Percentiles rank a stretch among this genome's conserved stretches.
Evolutionary conservation across 2,797 vertebrate genomes (phyloP).

Genomic region (Thunnus albacares): DNA sequence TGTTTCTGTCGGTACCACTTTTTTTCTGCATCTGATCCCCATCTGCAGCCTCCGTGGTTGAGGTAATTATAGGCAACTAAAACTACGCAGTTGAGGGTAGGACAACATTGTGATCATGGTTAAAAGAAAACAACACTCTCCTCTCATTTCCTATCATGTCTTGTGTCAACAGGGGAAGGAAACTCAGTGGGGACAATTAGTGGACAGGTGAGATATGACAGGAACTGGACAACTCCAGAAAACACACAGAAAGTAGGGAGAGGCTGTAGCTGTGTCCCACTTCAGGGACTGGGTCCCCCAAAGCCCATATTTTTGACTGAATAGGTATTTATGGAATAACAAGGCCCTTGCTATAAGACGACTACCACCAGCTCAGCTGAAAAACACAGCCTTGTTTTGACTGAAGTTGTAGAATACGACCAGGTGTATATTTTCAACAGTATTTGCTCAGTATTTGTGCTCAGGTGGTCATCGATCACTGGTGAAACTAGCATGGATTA

Average conservation of each 20-base stretch:
- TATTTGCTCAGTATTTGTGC: not conserved
- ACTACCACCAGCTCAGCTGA: not conserved
- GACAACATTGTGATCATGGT: too few relatives aligned
- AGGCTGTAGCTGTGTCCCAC: not conserved
- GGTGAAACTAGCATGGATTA: not conserved
- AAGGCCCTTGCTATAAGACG: too few relatives aligned
- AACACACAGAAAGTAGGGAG: not conserved
- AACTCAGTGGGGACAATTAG: not conserved
- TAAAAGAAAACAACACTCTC: too few relatives aligned
- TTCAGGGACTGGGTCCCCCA: not conserved
- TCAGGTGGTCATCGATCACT: not conserved
- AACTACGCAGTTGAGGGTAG: not conserved
- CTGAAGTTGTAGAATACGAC: not conserved
- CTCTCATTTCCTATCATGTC: too few relatives aligned
- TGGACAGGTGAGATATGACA: not conserved
- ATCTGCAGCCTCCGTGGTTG: not conserved
- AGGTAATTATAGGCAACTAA: not conserved
- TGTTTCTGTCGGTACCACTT: not conserved
- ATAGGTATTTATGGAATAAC: not conserved
- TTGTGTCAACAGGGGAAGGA: not conserved
- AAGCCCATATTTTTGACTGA: not conserved
- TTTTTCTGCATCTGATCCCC: not conserved
- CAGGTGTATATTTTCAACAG: not conserved
- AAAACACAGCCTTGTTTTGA: not conserved
- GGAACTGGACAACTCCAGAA: not conserved